Percentiles rank a stretch among this genome's conserved stretches.
These are phyloP conservation scores for Arenaria interpres DNA, from an alignment of 2,113 vertebrate genomes.

Conservation along the genomic window DNA sequence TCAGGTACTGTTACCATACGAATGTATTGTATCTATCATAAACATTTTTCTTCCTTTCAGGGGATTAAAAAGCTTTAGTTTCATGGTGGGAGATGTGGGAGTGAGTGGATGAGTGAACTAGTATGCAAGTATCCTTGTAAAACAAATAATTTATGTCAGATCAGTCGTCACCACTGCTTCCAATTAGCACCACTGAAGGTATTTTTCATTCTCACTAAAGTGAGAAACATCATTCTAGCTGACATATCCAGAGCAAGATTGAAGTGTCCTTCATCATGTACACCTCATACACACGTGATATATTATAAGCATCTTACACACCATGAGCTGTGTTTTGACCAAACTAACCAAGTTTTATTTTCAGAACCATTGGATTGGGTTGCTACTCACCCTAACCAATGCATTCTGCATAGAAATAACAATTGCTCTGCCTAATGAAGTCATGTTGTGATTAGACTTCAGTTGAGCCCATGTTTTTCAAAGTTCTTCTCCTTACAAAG, in stretches of 20 bases:
- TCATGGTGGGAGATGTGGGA: not conserved
- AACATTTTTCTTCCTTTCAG: not conserved
- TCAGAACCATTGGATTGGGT: not conserved
- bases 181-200: not conserved
- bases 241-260: not conserved
- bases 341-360: not conserved
- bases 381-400: not conserved
- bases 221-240: not conserved
- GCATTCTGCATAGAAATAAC: not conserved
- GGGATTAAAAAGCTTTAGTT: not conserved
- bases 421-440: not conserved
- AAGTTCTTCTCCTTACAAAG: not conserved
- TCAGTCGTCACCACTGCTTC: not conserved
- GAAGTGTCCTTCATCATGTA: not conserved
- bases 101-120: not conserved
- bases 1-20: not conserved
- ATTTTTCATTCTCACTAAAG: not conserved
- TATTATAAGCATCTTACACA: not conserved
- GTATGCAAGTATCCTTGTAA: not conserved
- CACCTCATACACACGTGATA: accelerated
- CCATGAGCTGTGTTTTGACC: not conserved
- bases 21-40: not conserved
- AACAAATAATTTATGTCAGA: not conserved
- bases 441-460: not conserved
- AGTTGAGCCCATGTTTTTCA: not conserved